Evolutionary conservation across 1,140 invertebrate genomes (phyloP).

Genomic region (Chironomus striatipennis): DNA sequence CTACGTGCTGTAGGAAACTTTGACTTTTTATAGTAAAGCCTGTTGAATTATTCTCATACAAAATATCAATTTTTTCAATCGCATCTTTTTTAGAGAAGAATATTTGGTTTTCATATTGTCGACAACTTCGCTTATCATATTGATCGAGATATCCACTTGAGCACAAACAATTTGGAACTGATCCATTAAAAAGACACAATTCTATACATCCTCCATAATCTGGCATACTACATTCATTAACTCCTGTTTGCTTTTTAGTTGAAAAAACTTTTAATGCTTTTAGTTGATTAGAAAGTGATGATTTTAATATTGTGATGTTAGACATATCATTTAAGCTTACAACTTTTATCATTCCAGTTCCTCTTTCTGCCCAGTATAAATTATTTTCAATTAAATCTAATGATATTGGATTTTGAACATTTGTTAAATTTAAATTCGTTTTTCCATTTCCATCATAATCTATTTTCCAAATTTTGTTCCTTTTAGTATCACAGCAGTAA

Average conservation of each 20-base stretch:
- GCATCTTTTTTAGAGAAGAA: slow-evolving; percentile 64
- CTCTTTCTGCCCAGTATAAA: slow-evolving; percentile 44
- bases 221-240: slow-evolving; percentile 53
- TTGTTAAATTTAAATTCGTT: slow-evolving; percentile 55
- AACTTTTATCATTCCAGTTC: slow-evolving; percentile 53
- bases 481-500: slow-evolving; percentile 85
- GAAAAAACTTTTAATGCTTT: slow-evolving; percentile 61
- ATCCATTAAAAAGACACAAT: slow-evolving; percentile 69
- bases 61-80: slow-evolving; percentile 67
- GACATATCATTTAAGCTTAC: slow-evolving; percentile 32
- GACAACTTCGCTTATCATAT: slow-evolving; percentile 51
- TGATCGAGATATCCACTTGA: slow-evolving; percentile 58
- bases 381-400: slow-evolving; percentile 37
- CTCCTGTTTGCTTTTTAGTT: slow-evolving; percentile 46
- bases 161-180: slow-evolving; percentile 57
- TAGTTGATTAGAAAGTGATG: slow-evolving; percentile 54
- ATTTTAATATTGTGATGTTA: slow-evolving; percentile 46
- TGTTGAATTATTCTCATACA: slow-evolving; percentile 64
- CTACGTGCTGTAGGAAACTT: slow-evolving; percentile 67
- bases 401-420: slow-evolving; percentile 68
- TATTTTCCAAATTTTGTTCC: slow-evolving; percentile 74
- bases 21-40: slow-evolving; percentile 59
- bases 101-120: slow-evolving; percentile 64
- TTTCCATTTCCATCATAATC: slow-evolving; percentile 63
- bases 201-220: slow-evolving; percentile 72